Evolutionary conservation across 2,113 vertebrate species (phyloP).

Genomic region (Thomomys bottae): DNA sequence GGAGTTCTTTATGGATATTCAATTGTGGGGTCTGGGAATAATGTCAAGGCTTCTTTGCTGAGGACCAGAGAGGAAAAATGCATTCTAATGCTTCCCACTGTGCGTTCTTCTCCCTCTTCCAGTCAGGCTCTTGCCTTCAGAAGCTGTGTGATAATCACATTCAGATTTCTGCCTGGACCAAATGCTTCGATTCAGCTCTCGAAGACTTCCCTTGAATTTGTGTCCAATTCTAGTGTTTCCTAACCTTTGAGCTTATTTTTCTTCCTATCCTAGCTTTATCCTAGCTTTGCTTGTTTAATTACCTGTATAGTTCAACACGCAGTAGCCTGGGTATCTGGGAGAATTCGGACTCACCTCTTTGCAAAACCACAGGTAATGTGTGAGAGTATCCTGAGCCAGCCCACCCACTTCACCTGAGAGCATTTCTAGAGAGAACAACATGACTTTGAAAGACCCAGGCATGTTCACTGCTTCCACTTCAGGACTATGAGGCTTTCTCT

Average conservation of each 20-base stretch:
- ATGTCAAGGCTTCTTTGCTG: not conserved
- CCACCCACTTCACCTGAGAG: not conserved
- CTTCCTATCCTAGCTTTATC: rapidly evolving
- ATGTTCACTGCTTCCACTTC: not conserved
- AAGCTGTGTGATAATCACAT: not conserved
- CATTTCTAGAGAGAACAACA: not conserved
- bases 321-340: not conserved
- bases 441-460: constrained; percentile 23
- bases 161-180: not conserved
- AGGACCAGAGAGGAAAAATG: constrained; percentile 2
- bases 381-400: not conserved
- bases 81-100: not conserved
- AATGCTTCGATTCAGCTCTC: not conserved
- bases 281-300: not conserved
- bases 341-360: not conserved
- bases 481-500: not conserved
- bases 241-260: not conserved
- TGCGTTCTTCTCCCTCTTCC: not conserved
- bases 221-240: not conserved
- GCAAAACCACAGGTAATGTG: not conserved
- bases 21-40: not conserved
- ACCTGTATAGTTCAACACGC: not conserved
- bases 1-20: no score
- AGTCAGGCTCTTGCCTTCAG: not conserved
- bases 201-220: constrained; percentile 3